Percentiles rank a stretch among this genome's conserved stretches.
Conservation (phyloP, 2,888 invertebrate species). For the Acronicta aceris region DNA sequence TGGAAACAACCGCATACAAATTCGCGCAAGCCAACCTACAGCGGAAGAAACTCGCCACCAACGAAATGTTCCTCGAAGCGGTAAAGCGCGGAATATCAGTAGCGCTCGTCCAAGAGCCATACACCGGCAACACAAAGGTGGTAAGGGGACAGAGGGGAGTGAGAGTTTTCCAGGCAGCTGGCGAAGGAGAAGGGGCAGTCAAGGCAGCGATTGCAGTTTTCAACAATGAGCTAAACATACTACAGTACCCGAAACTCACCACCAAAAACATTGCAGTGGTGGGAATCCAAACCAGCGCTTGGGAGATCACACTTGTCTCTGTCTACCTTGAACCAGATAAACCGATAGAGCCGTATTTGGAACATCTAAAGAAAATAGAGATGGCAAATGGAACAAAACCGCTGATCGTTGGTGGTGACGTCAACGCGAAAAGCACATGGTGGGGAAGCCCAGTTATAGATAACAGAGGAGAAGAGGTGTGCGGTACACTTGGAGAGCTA, state of each 20-base stretch:
- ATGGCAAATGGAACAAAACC: background rate
- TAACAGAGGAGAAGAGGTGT: background rate
- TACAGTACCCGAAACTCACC: constrained; percentile 23
- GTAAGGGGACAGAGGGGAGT: no score
- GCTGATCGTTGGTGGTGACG: background rate
- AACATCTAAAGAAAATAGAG: background rate
- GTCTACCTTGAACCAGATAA: background rate
- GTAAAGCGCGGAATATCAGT: no score
- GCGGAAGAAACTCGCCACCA: no score
- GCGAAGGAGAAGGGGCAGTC: no score
- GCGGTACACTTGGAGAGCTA: background rate
- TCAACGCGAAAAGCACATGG: background rate
- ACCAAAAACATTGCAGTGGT: constrained; percentile 29
- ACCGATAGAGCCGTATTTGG: background rate
- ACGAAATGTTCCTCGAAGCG: no score
- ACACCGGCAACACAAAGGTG: no score
- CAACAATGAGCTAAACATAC: constrained; percentile 8
- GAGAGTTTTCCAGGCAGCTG: no score
- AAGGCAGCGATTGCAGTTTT: constrained; percentile 31
- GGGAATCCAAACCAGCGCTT: background rate
- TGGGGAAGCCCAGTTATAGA: background rate
- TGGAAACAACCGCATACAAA: background rate
- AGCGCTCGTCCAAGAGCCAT: no score
- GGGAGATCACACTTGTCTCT: background rate
- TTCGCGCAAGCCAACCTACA: no score